phyloP scores from a whole-genome alignment of 2,797 vertebrate species.

The Enteromius unitaeniatus region DNA sequence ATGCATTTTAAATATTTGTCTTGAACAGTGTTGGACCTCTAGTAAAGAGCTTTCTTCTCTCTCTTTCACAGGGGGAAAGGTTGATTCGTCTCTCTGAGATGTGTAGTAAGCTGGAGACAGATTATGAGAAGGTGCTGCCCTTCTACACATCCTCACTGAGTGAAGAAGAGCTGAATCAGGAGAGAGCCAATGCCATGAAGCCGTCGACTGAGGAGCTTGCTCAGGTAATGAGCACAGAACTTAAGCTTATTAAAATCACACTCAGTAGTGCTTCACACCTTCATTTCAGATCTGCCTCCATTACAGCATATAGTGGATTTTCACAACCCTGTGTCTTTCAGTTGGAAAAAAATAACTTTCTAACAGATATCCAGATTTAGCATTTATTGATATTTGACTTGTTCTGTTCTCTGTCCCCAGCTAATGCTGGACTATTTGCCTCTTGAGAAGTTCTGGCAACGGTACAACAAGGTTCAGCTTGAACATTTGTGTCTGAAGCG shows the following conservation, averaged over 20 bases:
- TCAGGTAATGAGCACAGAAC: conserved; percentile 68
- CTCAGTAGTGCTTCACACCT: not conserved
- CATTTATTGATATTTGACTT: conserved; percentile 7
- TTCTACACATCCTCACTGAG: conserved; percentile 78
- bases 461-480: conserved; percentile 84
- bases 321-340: not conserved
- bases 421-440: conserved; percentile 71
- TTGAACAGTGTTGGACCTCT: not conserved
- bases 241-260: not conserved
- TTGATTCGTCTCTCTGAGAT: conserved; percentile 81
- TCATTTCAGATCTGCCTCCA: not conserved
- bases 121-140: conserved; percentile 86
- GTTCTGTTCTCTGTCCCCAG: conserved; percentile 61
- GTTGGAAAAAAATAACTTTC: not conserved
- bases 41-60: not conserved
- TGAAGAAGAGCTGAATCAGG: conserved; percentile 67
- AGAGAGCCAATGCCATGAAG: conserved; percentile 58
- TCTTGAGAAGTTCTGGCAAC: conserved; percentile 83
- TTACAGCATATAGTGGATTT: not conserved
- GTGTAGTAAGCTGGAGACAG: conserved; percentile 83
- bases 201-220: conserved; percentile 68
- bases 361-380: not conserved
- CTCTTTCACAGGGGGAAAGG: conserved; percentile 74
- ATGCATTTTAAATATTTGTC: not conserved
- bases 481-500: conserved; percentile 77